These are phyloP conservation scores for Nasonia oneida DNA, from an alignment of 2,888 invertebrate genomes.

Conservation along the genomic window DNA sequence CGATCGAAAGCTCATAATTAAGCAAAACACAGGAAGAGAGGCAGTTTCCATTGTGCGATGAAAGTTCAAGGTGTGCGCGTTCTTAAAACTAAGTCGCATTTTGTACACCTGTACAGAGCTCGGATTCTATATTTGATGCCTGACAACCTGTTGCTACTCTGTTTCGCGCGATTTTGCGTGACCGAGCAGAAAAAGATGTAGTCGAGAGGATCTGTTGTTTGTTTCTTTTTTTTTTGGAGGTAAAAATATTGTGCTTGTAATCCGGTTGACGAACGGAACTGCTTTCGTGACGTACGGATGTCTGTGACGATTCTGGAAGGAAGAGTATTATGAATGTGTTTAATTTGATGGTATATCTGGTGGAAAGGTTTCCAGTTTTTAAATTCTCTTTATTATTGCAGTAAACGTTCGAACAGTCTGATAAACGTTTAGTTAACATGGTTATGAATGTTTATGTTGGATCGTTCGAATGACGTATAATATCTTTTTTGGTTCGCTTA, in stretches of 20 bases:
- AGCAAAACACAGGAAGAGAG: background rate
- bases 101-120: background rate
- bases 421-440: background rate
- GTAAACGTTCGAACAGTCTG: background rate
- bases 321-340: too few species aligned
- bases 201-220: background rate
- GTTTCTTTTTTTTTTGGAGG: background rate
- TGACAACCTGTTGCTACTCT: constrained; percentile 16
- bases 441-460: background rate
- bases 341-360: too few species aligned
- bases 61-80: background rate
- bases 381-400: too few species aligned
- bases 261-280: background rate
- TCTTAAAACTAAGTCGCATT: background rate
- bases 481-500: background rate
- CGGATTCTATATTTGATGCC: background rate
- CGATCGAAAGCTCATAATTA: constrained; percentile 7
- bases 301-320: background rate
- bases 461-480: background rate
- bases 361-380: too few species aligned
- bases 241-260: background rate
- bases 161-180: constrained; percentile 11
- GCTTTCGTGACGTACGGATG: background rate
- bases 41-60: background rate
- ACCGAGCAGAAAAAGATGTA: background rate